Percentiles rank a stretch among this genome's conserved stretches.
Evolutionary conservation across 1,140 invertebrate species (phyloP).

Genomic region (Drosophila kepulauana): DNA sequence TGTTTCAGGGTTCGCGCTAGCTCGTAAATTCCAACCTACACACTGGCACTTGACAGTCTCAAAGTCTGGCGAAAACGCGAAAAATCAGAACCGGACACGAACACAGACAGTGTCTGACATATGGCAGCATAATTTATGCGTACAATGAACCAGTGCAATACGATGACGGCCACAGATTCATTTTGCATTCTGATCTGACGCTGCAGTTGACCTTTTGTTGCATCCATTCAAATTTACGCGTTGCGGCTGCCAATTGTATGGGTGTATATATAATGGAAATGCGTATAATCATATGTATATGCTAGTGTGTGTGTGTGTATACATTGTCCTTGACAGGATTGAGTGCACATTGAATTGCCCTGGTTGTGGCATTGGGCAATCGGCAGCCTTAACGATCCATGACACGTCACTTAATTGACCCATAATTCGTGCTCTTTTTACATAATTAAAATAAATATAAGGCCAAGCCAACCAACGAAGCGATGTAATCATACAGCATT

Average conservation of each 20-base stretch:
- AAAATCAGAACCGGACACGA: constrained; percentile 27
- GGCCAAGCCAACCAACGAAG: constrained; percentile 1
- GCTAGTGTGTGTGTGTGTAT: constrained; percentile 4
- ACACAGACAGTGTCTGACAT: constrained; percentile 65
- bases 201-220: constrained; percentile 43
- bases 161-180: constrained; percentile 48
- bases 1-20: constrained; percentile 15
- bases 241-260: constrained; percentile 40
- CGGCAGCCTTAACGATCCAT: constrained; percentile 37
- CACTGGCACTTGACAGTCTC: constrained; percentile 57
- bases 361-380: constrained; percentile 53
- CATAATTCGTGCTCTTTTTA: constrained; percentile 65
- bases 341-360: constrained; percentile 26
- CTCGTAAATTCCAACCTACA: constrained; percentile 63
- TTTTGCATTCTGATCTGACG: constrained; percentile 45
- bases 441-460: constrained; percentile 70
- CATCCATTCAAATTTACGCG: constrained; percentile 55
- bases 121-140: constrained; percentile 79
- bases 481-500: not conserved
- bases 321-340: constrained; percentile 37
- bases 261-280: not conserved
- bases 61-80: constrained; percentile 26
- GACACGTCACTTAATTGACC: constrained; percentile 62
- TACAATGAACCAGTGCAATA: constrained; percentile 65
- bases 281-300: not conserved